These are phyloP conservation scores for Heliconius sara DNA, from an alignment of 2,888 invertebrate genomes.

Conservation along the genomic window DNA sequence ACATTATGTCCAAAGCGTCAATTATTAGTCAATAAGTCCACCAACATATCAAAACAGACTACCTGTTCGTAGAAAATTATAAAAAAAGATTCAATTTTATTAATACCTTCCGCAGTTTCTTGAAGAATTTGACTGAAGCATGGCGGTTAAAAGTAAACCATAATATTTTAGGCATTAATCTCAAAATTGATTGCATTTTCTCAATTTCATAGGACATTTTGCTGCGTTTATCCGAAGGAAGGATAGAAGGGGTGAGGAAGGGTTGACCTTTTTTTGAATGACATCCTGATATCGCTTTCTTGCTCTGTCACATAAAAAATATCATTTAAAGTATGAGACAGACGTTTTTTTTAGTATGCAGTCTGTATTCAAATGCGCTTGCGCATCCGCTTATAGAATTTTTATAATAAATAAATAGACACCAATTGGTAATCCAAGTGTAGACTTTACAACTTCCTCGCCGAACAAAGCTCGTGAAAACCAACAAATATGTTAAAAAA, in stretches of 20 bases:
- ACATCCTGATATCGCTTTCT: constrained; percentile 74
- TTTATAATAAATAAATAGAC: constrained; percentile 73
- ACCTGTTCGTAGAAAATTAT: constrained; percentile 70
- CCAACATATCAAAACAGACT: constrained; percentile 53
- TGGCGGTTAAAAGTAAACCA: constrained; percentile 54
- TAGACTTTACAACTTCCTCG: constrained; percentile 79
- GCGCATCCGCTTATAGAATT: constrained; percentile 81
- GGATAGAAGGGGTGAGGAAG: constrained; percentile 79
- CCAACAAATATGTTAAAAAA: constrained; percentile 27
- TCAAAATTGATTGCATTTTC: constrained; percentile 51
- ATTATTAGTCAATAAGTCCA: constrained; percentile 56
- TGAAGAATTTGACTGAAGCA: constrained; percentile 38
- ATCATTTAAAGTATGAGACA: constrained; percentile 57
- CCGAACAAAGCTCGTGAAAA: constrained; percentile 56
- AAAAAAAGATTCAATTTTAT: constrained; percentile 66
- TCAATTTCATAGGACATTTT: constrained; percentile 60
- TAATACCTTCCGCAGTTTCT: constrained; percentile 53
- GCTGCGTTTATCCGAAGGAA: constrained; percentile 72
- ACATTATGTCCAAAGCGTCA: constrained; percentile 62
- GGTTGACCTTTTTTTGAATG: constrained; percentile 81
- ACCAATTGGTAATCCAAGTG: constrained; percentile 69
- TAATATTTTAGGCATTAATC: constrained; percentile 54
- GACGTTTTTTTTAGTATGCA: constrained; percentile 66
- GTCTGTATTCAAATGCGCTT: constrained; percentile 80
- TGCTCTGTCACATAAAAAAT: constrained; percentile 56